Percentiles rank a stretch among this genome's conserved stretches.
Conservation (phyloP, 2,888 invertebrate species). For the Microplitis manilae region DNA sequence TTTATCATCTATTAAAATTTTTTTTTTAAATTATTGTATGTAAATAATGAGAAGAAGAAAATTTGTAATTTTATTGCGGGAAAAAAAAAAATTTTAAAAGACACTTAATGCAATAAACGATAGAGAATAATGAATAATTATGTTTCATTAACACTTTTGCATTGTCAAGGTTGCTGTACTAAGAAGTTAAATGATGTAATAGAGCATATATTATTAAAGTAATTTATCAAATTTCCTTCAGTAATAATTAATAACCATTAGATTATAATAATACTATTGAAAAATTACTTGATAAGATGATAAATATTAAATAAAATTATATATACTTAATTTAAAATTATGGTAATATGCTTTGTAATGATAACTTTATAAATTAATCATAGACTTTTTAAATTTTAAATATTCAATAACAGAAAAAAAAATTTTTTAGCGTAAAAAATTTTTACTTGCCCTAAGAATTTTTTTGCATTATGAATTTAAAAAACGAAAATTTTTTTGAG, state of each 20-base stretch:
- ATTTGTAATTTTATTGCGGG: not conserved
- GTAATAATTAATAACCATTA: not conserved
- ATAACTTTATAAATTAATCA: too few species aligned
- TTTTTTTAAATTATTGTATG: too few species aligned
- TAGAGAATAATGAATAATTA: not conserved
- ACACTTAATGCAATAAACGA: not conserved
- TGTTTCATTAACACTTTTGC: not conserved
- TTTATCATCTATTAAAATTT: too few species aligned
- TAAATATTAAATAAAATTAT: not conserved
- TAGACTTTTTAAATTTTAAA: too few species aligned
- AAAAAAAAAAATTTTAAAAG: not conserved
- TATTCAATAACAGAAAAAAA: too few species aligned
- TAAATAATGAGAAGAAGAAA: too few species aligned
- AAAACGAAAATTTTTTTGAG: too few species aligned
- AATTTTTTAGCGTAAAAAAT: too few species aligned
- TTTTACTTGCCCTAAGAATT: too few species aligned
- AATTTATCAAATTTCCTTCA: not conserved
- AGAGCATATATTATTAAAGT: not conserved
- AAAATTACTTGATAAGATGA: not conserved
- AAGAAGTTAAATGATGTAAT: conserved; percentile 14
- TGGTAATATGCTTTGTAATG: too few species aligned
- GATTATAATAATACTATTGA: not conserved
- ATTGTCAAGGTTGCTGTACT: conserved; percentile 7
- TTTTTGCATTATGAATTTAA: too few species aligned
- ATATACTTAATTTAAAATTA: too few species aligned